Evolutionary conservation across 2,113 vertebrate genomes (phyloP).

Genomic region (Chaetodon auriga): DNA sequence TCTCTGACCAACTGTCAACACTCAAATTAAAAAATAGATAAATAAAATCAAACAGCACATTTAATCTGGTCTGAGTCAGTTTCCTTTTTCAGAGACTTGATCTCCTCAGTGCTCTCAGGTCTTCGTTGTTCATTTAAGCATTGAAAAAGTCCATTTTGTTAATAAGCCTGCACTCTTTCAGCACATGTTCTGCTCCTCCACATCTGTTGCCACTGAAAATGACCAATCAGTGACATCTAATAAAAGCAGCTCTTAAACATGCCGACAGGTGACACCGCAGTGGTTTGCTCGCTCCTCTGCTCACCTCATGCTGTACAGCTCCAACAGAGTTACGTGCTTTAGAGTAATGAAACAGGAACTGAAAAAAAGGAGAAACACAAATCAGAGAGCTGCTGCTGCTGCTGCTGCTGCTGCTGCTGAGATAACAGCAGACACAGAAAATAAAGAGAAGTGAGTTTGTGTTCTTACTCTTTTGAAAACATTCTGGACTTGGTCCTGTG

Average conservation of each 20-base stretch:
- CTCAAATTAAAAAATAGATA: too few relatives aligned
- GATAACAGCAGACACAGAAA: neutral
- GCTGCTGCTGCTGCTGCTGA: neutral
- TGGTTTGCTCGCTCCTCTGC: neutral
- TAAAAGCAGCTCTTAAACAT: neutral
- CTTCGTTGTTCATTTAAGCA: neutral
- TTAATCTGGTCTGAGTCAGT: neutral
- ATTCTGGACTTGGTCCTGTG: conserved; percentile 70
- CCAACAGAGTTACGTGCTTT: conserved; percentile 82
- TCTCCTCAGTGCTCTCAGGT: neutral
- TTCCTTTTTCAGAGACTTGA: neutral
- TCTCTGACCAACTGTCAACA: neutral
- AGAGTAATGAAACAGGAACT: conserved; percentile 87
- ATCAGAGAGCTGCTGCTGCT: neutral
- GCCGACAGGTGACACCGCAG: too few relatives aligned
- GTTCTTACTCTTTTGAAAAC: conserved; percentile 80
- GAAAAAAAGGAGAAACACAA: neutral
- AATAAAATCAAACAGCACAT: too few relatives aligned
- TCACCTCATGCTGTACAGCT: conserved; percentile 77
- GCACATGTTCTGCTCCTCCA: neutral
- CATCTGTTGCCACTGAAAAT: too few relatives aligned
- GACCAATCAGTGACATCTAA: neutral
- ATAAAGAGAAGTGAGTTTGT: accelerated
- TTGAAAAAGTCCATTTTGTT: neutral
- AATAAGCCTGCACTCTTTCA: neutral